Percentiles rank a stretch among this genome's conserved stretches.
These are phyloP conservation scores for Crematogaster levior DNA, from an alignment of 2,888 invertebrate species.

Conservation along the genomic window DNA sequence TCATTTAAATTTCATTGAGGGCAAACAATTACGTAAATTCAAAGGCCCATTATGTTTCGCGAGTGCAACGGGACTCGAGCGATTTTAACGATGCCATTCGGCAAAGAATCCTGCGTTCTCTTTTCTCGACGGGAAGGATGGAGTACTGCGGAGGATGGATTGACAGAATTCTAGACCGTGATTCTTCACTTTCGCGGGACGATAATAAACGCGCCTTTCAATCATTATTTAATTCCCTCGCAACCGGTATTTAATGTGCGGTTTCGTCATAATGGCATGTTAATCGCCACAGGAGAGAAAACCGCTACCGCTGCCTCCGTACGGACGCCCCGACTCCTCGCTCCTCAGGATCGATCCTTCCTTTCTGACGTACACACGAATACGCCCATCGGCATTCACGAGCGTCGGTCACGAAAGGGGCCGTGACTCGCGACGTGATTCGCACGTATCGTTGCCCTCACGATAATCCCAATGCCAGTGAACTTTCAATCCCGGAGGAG, in stretches of 20 bases:
- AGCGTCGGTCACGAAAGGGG: slow-evolving; percentile 81
- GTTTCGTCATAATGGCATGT: slow-evolving; percentile 58
- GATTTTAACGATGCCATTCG: slow-evolving; percentile 32
- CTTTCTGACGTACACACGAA: slow-evolving; percentile 76
- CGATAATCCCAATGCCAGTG: slow-evolving; percentile 79
- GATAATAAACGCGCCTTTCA: slow-evolving; percentile 49
- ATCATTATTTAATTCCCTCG: slow-evolving; percentile 58
- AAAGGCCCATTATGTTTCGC: slow-evolving; percentile 6
- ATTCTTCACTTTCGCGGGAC: slow-evolving; percentile 52
- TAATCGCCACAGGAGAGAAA: slow-evolving; percentile 68
- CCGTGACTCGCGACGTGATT: slow-evolving; percentile 80
- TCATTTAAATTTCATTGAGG: slow-evolving; percentile 26
- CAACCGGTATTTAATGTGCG: slow-evolving; percentile 57
- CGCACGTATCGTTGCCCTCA: slow-evolving; percentile 80
- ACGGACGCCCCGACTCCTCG: slow-evolving; percentile 62
- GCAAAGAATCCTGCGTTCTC: slow-evolving; percentile 22
- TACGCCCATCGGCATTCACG: slow-evolving; percentile 82
- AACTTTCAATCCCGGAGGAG: slow-evolving; percentile 77
- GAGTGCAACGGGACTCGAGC: slow-evolving; percentile 22
- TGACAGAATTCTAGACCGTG: slow-evolving; percentile 55
- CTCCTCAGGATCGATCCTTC: slow-evolving; percentile 75
- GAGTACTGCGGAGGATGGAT: slow-evolving; percentile 15
- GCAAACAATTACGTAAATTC: slow-evolving; percentile 21
- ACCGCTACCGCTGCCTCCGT: slow-evolving; percentile 73
- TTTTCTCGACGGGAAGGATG: slow-evolving; percentile 11